Evolutionary conservation across 2,113 vertebrate genomes (phyloP), one percentile per base, ranked within the genome.

Genomic region (Panthera uncia): DNA sequence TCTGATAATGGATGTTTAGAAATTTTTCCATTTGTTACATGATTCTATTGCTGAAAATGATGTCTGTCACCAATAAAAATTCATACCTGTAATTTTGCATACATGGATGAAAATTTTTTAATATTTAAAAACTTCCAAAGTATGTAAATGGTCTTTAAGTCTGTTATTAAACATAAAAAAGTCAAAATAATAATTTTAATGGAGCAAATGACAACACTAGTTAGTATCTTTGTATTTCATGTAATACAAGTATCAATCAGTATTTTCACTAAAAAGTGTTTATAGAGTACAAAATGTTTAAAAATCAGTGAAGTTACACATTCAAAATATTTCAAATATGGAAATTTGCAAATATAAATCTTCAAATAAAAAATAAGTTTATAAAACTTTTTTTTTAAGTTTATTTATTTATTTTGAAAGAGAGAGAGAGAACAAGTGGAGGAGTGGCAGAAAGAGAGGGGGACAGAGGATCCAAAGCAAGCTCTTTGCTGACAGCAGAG

Each of bases 21-120:
- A 94, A 90, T 71, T 27, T 69, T 89, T 80, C n/a, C 41, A 65
- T 25, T 66, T 21, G n/a, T 55, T 92, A 92, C 10, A 66, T 57
- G 11, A 66, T 74, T 82, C 29, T 87, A 91, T 68, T 94, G 82
- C 15, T 94, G n/a, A 91, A 76, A 91, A 87, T 69, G 31, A 81
- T 41, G 36, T 71, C n/a, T 87, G 19, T 82, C 66, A 94, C 76
- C 11, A 88, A 82, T 38, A 94, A 91, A 79, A 83, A 69, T 33
- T 76, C 41, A 7, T 52, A 88, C 15, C 27, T 95, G 23, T 12
- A 84, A 89, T 97, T 57, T 36, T 36, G 92, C 61, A 95, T 7
- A 69, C 21, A 71, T 11, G 33, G 57, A 89, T 78, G 83, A 48
- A 96, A 84, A 48, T 27, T 61, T 92, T 78, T 93, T 41, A 50